Conservation (phyloP, 2,797 vertebrate genomes). For the Pangasius sanitwongsei region DNA sequence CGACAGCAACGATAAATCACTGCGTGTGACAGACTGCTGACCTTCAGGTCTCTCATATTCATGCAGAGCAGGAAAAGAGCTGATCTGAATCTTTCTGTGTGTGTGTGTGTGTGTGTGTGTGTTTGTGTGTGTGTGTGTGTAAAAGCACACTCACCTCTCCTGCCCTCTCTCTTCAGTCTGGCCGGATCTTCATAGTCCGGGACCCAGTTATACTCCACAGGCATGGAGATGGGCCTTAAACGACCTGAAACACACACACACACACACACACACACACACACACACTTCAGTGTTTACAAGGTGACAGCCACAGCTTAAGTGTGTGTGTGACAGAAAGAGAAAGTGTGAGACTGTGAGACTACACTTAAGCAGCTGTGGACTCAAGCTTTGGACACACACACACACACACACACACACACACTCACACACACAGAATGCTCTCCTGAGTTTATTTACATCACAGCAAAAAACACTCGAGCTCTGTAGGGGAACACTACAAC, state of each 20-base stretch:
- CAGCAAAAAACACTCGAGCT: neutral
- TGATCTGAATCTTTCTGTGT: constrained; percentile 13
- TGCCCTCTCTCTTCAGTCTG: constrained; percentile 86
- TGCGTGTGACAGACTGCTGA: constrained; percentile 16
- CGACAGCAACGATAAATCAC: neutral
- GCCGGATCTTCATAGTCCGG: constrained; percentile 88
- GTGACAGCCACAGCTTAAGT: neutral
- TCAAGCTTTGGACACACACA: neutral
- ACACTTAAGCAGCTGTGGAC: constrained; percentile 5
- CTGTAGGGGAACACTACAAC: neutral
- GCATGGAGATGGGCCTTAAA: constrained; percentile 89
- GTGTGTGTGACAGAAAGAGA: neutral
- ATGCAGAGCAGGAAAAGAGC: constrained; percentile 9
- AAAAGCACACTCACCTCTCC: constrained; percentile 78
- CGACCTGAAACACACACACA: constrained; percentile 72
- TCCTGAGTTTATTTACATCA: neutral
- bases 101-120: constrained; percentile 35
- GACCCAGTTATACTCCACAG: constrained; percentile 90
- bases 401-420: neutral
- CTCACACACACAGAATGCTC: neutral
- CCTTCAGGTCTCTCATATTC: constrained; percentile 1
- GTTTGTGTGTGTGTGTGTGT: constrained; percentile 1
- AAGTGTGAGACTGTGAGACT: neutral
- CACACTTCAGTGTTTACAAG: constrained; percentile 6
- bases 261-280: neutral